Base-by-base conservation (phyloP, 1,140 invertebrate genomes). In the Plutomurus gul region DNA sequence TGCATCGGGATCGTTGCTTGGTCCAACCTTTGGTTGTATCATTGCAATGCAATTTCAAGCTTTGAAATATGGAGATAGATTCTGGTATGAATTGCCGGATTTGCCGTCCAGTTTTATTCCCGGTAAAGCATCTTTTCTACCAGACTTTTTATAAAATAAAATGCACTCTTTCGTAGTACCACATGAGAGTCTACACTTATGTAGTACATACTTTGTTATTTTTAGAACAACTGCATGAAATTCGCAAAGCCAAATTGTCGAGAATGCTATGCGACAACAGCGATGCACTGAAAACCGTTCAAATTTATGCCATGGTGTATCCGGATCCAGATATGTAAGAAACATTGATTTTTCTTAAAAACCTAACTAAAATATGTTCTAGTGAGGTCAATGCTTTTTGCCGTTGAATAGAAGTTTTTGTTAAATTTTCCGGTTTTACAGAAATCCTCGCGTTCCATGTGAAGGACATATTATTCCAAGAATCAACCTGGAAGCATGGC, bases 401-500 rank as follows among this genome's bases (percentile, higher is more conserved):
- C n/a, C n/a, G 16, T 47, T 47, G 4, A 6, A 47, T 8, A 47
- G 10, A 47, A 47, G 46, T 20, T n/a, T 49, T n/a, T 49, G 11
- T 16, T 18, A 73, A 73, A 71, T 3, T 40, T 27, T 56, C 20
- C 49, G 4, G 2, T 83, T 84, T 89, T 89, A 43, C 85, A 96
- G 94, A 84, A 96, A 96, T 87, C 94, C 94, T 13, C 89, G 94
- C 85, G 94, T 96, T 72, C 92, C 94, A 6, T 96, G 94, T 86
- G 91, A 92, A 86, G 95, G 93, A 85, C 93, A 93, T 60, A 89
- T 96, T 30, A 89, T 96, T 76, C 93, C 94, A 8, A 89, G 90
- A 81, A 93, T 96, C 82, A 94, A 96, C 86, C 90, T 96, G 79
- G 91, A 89, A 79, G 16, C 75, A 3, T 79, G 78, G 78, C 43